Evolutionary conservation across 92 coral and sea anemone genomes (phyloP).

Genomic region (Virgularia gustaviana): DNA sequence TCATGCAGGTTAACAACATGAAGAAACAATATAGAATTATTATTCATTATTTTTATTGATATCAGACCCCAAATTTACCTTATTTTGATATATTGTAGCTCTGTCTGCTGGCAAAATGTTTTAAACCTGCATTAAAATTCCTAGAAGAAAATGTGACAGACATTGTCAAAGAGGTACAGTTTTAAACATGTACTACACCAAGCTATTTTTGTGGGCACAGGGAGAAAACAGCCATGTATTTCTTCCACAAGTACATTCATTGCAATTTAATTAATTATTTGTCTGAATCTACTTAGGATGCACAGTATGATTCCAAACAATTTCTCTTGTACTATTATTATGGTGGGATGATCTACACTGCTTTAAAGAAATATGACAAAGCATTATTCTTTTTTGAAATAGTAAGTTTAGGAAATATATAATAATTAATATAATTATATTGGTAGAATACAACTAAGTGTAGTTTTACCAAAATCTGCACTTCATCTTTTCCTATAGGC

Average conservation of each 20-base stretch:
- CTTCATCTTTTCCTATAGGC: slow-evolving; percentile 52
- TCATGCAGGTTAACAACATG: slow-evolving; percentile 64
- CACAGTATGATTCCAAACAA: slow-evolving; percentile 76
- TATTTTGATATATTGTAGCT: slow-evolving; percentile 52
- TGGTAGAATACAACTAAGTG: background rate
- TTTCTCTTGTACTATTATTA: slow-evolving; percentile 84
- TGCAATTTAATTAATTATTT: no score
- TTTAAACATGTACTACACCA: background rate
- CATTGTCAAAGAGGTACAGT: slow-evolving; percentile 84
- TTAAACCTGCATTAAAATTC: slow-evolving; percentile 82
- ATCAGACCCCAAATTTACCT: background rate
- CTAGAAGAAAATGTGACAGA: slow-evolving; percentile 77
- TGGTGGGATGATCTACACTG: slow-evolving; percentile 99
- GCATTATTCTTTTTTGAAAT: slow-evolving; percentile 97
- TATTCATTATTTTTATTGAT: background rate
- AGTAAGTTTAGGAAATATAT: slow-evolving; percentile 54
- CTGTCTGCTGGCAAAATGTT: slow-evolving; percentile 91
- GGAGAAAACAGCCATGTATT: background rate
- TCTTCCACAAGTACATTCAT: no score
- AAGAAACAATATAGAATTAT: background rate
- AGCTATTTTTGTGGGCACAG: background rate
- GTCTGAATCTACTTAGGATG: slow-evolving; percentile 49
- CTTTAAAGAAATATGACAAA: slow-evolving; percentile 81
- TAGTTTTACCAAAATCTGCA: background rate
- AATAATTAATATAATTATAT: background rate